A percentile compares a stretch with the other conserved stretches of the same genome.
Conservation (phyloP, 2,113 vertebrate species). For the Actenoides lindsayi region DNA sequence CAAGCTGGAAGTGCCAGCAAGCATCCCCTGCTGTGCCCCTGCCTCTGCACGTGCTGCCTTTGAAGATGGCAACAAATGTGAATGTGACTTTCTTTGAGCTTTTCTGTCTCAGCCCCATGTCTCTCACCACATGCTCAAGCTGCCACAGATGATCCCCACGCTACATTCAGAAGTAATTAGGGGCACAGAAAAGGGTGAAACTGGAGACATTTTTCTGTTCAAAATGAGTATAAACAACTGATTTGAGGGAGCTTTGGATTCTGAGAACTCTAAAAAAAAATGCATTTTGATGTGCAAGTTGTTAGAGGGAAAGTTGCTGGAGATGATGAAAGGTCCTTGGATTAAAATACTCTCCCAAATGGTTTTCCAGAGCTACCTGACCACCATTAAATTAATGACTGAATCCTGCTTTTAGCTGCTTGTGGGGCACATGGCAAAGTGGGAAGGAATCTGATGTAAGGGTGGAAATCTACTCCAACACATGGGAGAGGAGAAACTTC, state of each 20-base stretch:
- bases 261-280: background rate
- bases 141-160: background rate
- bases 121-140: background rate
- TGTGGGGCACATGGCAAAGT: background rate
- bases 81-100: background rate
- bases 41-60: background rate
- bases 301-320: background rate
- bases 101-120: background rate
- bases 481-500: background rate
- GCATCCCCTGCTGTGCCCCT: accelerated
- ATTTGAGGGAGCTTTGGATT: background rate
- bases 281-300: background rate
- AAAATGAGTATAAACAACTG: background rate
- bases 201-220: accelerated
- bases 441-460: background rate
- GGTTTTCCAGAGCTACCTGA: background rate
- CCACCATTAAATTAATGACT: background rate
- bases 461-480: background rate
- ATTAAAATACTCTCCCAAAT: background rate
- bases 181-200: background rate
- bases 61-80: background rate
- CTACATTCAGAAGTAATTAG: background rate
- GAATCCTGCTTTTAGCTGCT: background rate
- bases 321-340: background rate
- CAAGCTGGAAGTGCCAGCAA: background rate